A percentile compares a stretch with the other conserved stretches of the same genome.
These are phyloP conservation scores for Atopsyche davidsoni DNA, from an alignment of 1,140 invertebrate genomes.

Conservation along the genomic window DNA sequence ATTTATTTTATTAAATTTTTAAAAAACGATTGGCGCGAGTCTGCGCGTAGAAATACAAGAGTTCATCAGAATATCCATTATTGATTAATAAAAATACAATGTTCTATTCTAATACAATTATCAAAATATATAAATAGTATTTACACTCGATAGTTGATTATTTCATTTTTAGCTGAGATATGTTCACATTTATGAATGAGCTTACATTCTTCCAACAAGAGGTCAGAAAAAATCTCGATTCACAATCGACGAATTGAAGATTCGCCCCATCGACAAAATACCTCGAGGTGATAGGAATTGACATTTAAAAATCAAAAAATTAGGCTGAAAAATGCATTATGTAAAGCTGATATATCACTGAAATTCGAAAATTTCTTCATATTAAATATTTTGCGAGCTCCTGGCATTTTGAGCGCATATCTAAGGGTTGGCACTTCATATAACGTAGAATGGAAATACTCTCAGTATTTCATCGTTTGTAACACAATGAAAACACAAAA, in stretches of 20 bases:
- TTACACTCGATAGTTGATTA: constrained; percentile 22
- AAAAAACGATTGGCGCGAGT: not conserved
- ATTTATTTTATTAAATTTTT: not conserved
- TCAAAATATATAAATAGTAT: constrained; percentile 28
- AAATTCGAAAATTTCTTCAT: constrained; percentile 29
- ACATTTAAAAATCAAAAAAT: constrained; percentile 12
- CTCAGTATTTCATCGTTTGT: too few species aligned
- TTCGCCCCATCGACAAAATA: too few species aligned
- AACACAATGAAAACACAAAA: too few species aligned
- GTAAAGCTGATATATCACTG: constrained; percentile 31
- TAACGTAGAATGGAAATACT: too few species aligned
- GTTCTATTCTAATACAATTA: constrained; percentile 29
- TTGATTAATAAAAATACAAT: constrained; percentile 23
- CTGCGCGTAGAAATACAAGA: constrained; percentile 1
- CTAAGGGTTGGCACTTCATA: constrained; percentile 29
- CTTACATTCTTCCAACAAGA: not conserved
- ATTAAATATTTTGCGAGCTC: constrained; percentile 24
- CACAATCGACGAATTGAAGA: too few species aligned
- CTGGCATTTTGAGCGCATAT: constrained; percentile 21
- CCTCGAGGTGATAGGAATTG: constrained; percentile 21
- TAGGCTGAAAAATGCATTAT: constrained; percentile 27
- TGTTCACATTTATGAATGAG: constrained; percentile 22
- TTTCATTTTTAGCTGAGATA: constrained; percentile 24
- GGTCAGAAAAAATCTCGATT: not conserved
- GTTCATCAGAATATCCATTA: not conserved